Evolutionary conservation across 2,797 vertebrate species (phyloP).

Genomic region (Phaenicophaeus curvirostris): DNA sequence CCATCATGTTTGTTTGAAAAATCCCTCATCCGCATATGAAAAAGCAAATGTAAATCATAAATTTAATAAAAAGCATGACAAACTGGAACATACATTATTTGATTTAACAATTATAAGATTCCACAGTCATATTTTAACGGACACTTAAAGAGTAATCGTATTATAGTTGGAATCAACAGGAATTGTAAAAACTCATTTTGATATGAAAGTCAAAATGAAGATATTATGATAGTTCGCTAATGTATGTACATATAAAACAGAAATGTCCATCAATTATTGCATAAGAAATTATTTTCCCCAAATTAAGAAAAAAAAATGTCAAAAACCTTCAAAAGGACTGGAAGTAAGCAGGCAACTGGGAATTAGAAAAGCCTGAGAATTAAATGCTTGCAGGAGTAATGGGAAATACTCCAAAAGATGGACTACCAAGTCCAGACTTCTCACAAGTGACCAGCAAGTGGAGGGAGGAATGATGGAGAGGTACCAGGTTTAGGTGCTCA

Average conservation of each 20-base stretch:
- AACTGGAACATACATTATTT: background rate
- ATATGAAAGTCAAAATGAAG: background rate
- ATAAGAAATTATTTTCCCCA: background rate
- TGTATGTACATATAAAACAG: background rate
- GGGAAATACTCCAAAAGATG: background rate
- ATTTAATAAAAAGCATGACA: background rate
- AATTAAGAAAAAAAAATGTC: background rate
- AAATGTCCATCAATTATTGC: background rate
- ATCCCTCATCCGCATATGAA: fast-evolving
- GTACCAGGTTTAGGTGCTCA: background rate
- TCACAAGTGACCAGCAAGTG: background rate
- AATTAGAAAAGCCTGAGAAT: background rate
- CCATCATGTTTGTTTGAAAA: background rate
- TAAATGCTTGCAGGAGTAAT: background rate
- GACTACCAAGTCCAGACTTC: background rate
- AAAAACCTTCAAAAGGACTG: background rate
- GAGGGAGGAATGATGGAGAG: background rate
- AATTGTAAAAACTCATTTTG: background rate
- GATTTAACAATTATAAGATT: background rate
- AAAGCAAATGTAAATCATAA: background rate
- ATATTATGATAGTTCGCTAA: background rate
- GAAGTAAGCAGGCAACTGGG: background rate
- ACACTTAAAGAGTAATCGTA: background rate
- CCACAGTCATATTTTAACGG: background rate
- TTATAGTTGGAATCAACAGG: background rate